Evolutionary conservation across 2,113 vertebrate genomes (phyloP), one percentile per base, ranked within the genome.

Genomic region (Xenus cinereus): DNA sequence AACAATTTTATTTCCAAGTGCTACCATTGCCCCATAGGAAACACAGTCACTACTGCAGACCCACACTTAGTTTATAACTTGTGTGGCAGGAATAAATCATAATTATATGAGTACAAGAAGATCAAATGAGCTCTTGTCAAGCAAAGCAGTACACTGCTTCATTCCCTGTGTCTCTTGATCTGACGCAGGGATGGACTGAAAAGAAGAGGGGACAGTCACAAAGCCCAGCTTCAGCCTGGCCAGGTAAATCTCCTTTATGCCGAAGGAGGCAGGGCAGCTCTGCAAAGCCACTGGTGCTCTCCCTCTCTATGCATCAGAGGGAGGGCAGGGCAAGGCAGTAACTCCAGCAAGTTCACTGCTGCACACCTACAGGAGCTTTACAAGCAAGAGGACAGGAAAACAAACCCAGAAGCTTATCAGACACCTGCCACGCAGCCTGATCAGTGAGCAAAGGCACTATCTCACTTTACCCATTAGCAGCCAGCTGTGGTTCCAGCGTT

Each of bases 401-500:
- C 35, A 91, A 83, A 60, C 37, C 26, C 19, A 74, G 56, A 16
- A 78, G 23, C 22, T 51, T 53, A 33, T 41, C 32, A 45, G 67
- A 35, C 11, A 35, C 32, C 41, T 89, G 28, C 12, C 48, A 41
- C n/a, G 27, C 16, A 33, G 46, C 20, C 15, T 37, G 45, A 37
- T 5, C 20, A 33, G 27, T 4, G 23, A 82, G 60, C 43, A 84
- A 41, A 68, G 35, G 24, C 69, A 72, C 14, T 30, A 7, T 37
- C 28, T 74, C 32, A 32, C 56, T 32, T 39, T 45, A 45, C 13
- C 33, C n/a, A 13, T 4, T 8, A 23, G 9, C 62, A 69, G 32
- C 19, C 71, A 51, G 37, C 27, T 0, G 0, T 3, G 9, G 43
- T 20, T 48, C 37, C 84, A 81, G 43, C 1, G 2, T 4, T 2